phyloP scores from a whole-genome alignment of 1,140 invertebrate species.

The Pantala flavescens region DNA sequence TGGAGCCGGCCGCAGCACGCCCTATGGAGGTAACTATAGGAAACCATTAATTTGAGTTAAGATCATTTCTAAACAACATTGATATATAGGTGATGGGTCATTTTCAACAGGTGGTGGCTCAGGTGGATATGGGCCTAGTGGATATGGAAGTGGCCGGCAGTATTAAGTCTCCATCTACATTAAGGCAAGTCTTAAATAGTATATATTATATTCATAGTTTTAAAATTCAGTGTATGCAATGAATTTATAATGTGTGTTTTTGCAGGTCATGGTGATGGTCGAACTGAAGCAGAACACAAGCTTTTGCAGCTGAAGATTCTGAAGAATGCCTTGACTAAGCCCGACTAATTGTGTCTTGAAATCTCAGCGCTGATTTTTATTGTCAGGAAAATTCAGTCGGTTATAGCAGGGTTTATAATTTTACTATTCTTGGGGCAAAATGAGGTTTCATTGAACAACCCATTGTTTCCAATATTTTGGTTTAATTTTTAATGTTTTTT shows the following conservation, averaged over 20 bases:
- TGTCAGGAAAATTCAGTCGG: background rate
- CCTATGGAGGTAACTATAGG: slow-evolving; percentile 17
- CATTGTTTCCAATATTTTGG: background rate
- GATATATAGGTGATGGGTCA: background rate
- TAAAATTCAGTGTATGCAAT: too few species aligned
- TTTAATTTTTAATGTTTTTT: background rate
- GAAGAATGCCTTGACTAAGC: background rate
- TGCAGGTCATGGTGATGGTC: background rate
- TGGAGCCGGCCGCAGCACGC: slow-evolving; percentile 2
- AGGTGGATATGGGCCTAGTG: background rate
- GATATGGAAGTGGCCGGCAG: background rate
- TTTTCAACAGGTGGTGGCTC: background rate
- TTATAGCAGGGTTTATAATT: slow-evolving; percentile 10
- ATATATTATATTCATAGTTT: background rate
- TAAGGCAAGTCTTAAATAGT: background rate
- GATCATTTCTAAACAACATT: too few species aligned
- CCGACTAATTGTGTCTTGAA: background rate
- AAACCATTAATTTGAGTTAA: too few species aligned
- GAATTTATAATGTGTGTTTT: background rate
- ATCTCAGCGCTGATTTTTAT: background rate
- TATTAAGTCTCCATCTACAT: background rate
- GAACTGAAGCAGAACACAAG: background rate
- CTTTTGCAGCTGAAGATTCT: background rate
- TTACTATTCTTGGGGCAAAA: background rate
- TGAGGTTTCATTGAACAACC: background rate